Evolutionary conservation across 2,113 vertebrate species (phyloP), one percentile per base, ranked within the genome.

Genomic region (Platanista minor): DNA sequence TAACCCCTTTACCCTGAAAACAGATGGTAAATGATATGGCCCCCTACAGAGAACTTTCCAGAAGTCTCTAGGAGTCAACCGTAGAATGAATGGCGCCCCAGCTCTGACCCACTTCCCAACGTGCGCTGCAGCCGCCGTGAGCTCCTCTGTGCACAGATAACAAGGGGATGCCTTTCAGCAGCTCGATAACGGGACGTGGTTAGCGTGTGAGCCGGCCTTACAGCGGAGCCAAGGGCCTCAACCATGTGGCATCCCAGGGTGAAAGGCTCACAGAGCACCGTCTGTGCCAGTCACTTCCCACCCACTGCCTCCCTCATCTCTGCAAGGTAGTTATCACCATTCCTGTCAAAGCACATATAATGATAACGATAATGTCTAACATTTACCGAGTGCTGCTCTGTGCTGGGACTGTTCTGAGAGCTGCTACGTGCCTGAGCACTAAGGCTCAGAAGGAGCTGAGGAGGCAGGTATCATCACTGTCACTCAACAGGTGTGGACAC

Each of bases 351-450:
- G 18, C 2, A 15, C 54, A 5, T 1, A 5, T 23, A 3, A 14
- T 1, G 1, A 4, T 6, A 27, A 41, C 75, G 33, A 4, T 8
- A 0, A 23, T 0, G 0, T 43, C 39, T 8, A 4, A 41, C 3
- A 3, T 0, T 5, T 2, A 6, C 10, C 0, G 8, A 31, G 78
- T 0, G 4, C n/a, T 5, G 23, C 46, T 43, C 57, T 8, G 6
- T 1, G 1, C 13, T 5, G 20, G 25, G 6, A 11, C 31, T 8
- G 3, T 17, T 23, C 23, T 6, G 0, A 29, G 27, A 9, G 49
- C 10, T 1, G 18, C 21, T 1, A 2, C 8, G 0, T 0, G 10
- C 49, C 1, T 12, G 14, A 2, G n/a, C 15, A 9, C 46, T 12
- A 8, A 27, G 0, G 3, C 33, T 6, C 49, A 1, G 2, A 27